A percentile compares a stretch with the other conserved stretches of the same genome.
Conservation (phyloP, 2,797 vertebrate species). For the Peromyscus melanophrys region DNA sequence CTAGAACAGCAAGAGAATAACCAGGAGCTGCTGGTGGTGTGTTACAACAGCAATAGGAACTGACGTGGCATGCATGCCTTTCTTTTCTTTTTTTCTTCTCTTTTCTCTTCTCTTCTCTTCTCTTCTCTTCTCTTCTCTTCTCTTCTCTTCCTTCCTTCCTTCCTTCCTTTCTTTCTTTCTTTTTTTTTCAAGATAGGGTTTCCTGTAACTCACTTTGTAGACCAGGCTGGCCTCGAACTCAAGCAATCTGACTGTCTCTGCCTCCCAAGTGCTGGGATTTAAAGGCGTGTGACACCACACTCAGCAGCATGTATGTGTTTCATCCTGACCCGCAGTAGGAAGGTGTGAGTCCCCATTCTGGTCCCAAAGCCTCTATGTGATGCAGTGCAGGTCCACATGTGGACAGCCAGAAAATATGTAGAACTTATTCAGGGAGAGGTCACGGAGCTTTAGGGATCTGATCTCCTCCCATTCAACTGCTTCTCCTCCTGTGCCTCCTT, state of each 20-base stretch:
- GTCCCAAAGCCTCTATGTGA: neutral
- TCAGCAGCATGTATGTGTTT: neutral
- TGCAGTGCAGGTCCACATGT: neutral
- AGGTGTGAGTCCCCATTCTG: neutral
- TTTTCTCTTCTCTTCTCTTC: too few relatives aligned
- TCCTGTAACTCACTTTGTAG: neutral
- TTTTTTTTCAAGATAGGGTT: too few relatives aligned
- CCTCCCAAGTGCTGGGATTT: neutral
- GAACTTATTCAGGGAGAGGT: neutral
- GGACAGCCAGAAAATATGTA: neutral
- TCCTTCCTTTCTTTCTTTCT: neutral
- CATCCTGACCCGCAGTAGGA: neutral
- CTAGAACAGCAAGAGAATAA: neutral
- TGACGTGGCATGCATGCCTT: too few relatives aligned
- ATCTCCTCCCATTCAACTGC: neutral
- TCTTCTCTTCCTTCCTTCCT: too few relatives aligned
- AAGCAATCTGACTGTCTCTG: neutral
- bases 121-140: too few relatives aligned
- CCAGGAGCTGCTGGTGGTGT: neutral
- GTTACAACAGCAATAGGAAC: neutral
- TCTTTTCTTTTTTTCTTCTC: too few relatives aligned
- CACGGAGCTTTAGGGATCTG: neutral
- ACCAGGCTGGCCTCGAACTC: neutral
- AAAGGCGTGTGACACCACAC: neutral
- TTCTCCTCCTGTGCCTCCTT: neutral